phyloP scores from a whole-genome alignment of 2,113 vertebrate species.

The Nothoprocta pentlandii region DNA sequence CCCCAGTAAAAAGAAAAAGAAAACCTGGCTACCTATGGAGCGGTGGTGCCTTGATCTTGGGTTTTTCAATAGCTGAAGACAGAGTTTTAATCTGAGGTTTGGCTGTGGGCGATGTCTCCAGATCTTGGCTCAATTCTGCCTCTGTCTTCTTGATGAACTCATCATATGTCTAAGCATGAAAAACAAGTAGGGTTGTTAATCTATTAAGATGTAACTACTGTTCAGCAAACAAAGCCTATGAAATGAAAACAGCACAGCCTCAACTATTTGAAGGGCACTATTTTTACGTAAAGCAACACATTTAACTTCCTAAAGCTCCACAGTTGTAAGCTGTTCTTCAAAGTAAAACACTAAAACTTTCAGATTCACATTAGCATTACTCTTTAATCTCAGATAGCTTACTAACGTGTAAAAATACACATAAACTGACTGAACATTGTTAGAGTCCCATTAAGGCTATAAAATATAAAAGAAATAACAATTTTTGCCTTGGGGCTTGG shows the following conservation, averaged over 20 bases:
- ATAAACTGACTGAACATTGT: background rate
- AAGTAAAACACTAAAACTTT: no score
- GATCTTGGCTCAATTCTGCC: constrained; percentile 88
- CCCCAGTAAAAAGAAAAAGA: background rate
- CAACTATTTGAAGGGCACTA: rapidly evolving
- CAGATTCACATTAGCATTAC: background rate
- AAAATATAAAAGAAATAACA: background rate
- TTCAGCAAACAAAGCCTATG: background rate
- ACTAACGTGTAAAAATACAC: background rate
- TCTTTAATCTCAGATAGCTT: background rate
- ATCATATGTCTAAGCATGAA: constrained; percentile 86
- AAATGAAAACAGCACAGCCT: background rate
- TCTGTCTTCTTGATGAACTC: constrained; percentile 96
- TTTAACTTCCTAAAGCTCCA: background rate
- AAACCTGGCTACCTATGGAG: constrained; percentile 82
- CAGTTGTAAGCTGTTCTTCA: no score
- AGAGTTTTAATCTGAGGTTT: constrained; percentile 86
- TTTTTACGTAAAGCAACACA: background rate
- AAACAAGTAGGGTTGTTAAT: constrained; percentile 23
- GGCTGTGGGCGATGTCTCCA: constrained; percentile 79
- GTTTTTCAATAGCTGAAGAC: constrained; percentile 80
- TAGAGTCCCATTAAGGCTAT: background rate
- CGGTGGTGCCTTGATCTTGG: constrained; percentile 79
- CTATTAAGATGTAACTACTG: background rate
- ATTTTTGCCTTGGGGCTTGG: background rate